Percentiles rank a stretch among this genome's conserved stretches.
phyloP scores from a whole-genome alignment of 2,113 vertebrate species.

The Terrapene triunguis region DNA sequence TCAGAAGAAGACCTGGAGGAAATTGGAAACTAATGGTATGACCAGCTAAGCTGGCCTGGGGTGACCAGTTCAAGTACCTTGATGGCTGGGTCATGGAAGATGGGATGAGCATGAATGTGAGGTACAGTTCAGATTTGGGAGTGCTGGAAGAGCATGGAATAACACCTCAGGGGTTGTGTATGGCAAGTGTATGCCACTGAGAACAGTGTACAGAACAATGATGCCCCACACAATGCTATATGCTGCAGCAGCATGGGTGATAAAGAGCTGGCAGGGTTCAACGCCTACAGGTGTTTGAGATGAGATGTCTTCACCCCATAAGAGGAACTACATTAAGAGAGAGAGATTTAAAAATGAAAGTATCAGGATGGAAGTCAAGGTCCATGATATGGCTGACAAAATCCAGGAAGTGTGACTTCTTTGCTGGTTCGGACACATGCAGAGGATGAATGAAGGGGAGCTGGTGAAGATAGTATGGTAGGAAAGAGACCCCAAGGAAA shows the following conservation, averaged over 20 bases:
- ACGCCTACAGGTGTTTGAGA: not conserved
- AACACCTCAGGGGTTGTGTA: not conserved
- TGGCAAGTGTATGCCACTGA: too few relatives aligned
- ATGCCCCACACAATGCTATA: not conserved
- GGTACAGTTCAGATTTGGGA: not conserved
- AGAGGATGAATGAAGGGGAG: too few relatives aligned
- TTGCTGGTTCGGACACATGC: too few relatives aligned
- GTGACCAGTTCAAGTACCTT: too few relatives aligned
- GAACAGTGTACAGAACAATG: too few relatives aligned
- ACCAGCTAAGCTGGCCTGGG: too few relatives aligned
- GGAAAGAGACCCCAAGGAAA: not conserved
- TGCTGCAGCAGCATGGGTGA: not conserved
- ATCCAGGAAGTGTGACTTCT: not conserved
- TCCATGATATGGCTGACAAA: not conserved
- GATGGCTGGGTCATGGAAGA: too few relatives aligned
- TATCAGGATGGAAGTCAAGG: not conserved
- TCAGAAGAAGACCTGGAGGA: too few relatives aligned
- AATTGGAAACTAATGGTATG: too few relatives aligned
- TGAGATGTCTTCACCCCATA: not conserved
- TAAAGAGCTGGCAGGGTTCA: not conserved
- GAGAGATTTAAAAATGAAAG: not conserved
- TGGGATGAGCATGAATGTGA: not conserved
- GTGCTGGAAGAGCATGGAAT: not conserved
- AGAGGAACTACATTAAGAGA: not conserved
- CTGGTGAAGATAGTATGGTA: too few relatives aligned